Conservation (phyloP, 2,888 invertebrate species). For the Pardosa pseudoannulata region DNA sequence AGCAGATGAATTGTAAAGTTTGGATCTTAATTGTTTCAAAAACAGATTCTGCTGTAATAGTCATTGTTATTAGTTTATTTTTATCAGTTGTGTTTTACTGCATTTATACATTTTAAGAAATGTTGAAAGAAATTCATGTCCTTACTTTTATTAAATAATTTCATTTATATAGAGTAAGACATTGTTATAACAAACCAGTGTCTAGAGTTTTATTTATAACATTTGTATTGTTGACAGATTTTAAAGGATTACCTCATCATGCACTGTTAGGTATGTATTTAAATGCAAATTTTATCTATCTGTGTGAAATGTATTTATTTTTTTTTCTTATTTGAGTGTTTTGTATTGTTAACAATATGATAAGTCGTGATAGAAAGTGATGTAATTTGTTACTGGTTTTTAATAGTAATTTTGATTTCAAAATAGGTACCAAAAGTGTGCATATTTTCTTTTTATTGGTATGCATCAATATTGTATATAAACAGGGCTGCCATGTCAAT, state of each 20-base stretch:
- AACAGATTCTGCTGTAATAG: too few relatives aligned
- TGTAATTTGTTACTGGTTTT: neutral
- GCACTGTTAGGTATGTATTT: neutral
- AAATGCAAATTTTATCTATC: neutral
- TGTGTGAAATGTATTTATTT: neutral
- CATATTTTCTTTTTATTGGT: neutral
- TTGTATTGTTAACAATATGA: neutral
- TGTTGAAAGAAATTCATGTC: neutral
- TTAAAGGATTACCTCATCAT: conserved; percentile 16
- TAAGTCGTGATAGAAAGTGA: neutral
- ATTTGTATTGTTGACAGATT: conserved; percentile 47
- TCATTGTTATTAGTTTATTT: too few relatives aligned
- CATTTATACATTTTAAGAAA: neutral
- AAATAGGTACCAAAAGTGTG: neutral
- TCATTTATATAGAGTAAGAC: conserved; percentile 13
- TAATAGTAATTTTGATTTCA: neutral
- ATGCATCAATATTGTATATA: neutral
- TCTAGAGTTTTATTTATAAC: conserved; percentile 56
- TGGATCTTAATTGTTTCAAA: too few relatives aligned
- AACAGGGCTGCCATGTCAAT: too few relatives aligned
- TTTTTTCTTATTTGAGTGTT: neutral
- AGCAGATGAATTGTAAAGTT: too few relatives aligned
- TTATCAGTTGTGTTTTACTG: neutral
- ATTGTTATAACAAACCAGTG: conserved; percentile 8
- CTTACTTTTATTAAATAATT: conserved; percentile 41